Evolutionary conservation across 2,797 vertebrate genomes (phyloP).

Genomic region (Galagoides demidoff): DNA sequence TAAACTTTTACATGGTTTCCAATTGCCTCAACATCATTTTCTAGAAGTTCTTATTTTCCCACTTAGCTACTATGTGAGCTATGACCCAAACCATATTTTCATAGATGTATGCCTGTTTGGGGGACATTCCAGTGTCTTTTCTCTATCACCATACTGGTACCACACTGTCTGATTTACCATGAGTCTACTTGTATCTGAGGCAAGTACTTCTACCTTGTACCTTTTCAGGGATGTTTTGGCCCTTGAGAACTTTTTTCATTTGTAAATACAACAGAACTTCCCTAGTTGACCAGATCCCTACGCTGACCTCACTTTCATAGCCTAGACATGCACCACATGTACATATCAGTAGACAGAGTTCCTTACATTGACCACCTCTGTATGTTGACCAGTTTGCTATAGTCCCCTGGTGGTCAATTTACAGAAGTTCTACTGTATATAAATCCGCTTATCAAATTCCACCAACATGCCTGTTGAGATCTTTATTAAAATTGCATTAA

Average conservation of each 20-base stretch:
- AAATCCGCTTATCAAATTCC: not conserved
- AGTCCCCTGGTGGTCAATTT: too few relatives aligned
- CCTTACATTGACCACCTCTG: too few relatives aligned
- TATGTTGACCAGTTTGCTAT: too few relatives aligned
- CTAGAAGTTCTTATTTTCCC: not conserved
- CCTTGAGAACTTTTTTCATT: not conserved
- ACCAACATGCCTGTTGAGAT: not conserved
- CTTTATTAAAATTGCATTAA: not conserved
- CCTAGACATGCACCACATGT: too few relatives aligned
- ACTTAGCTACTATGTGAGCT: not conserved
- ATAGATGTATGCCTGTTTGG: not conserved
- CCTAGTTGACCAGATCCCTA: too few relatives aligned
- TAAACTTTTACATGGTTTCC: conserved; percentile 6
- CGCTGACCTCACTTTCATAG: too few relatives aligned
- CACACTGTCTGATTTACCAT: not conserved
- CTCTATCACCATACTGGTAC: not conserved
- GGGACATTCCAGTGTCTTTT: not conserved
- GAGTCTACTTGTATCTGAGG: not conserved
- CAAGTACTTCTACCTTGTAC: not conserved
- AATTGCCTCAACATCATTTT: not conserved
- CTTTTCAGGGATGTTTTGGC: not conserved
- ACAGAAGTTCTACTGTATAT: not conserved
- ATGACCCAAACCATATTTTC: not conserved
- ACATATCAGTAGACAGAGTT: too few relatives aligned
- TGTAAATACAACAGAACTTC: not conserved